These are phyloP conservation scores for Ginglymostoma cirratum DNA, from an alignment of 2,113 vertebrate species.

Conservation along the genomic window DNA sequence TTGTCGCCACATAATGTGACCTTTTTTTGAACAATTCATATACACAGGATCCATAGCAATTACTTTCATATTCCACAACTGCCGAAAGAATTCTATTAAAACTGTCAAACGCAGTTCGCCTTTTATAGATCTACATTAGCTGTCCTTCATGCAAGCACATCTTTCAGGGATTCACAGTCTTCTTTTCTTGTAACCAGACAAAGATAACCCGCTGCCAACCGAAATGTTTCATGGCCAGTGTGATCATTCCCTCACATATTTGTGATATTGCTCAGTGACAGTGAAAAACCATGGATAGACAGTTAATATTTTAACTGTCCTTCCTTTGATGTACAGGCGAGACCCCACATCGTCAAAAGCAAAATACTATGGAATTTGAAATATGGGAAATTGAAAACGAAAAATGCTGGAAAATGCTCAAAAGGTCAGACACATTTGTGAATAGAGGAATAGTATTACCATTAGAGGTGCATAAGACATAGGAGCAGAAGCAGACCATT, in stretches of 20 bases:
- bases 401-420: no score
- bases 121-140: background rate
- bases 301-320: background rate
- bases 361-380: no score
- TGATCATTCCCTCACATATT: background rate
- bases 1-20: background rate
- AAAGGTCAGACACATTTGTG: no score
- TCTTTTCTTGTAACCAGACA: background rate
- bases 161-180: background rate
- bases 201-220: background rate
- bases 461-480: no score
- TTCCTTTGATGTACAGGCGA: background rate
- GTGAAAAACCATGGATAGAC: background rate
- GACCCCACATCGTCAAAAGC: background rate
- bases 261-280: background rate
- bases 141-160: background rate
- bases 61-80: background rate
- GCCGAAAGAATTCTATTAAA: background rate
- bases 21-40: background rate
- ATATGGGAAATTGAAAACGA: no score
- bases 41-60: background rate
- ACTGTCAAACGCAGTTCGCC: background rate
- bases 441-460: no score
- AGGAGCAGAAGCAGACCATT: no score
- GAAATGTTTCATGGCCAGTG: no score